Conservation (phyloP, 2,888 invertebrate species). For the Acleris emargana region DNA sequence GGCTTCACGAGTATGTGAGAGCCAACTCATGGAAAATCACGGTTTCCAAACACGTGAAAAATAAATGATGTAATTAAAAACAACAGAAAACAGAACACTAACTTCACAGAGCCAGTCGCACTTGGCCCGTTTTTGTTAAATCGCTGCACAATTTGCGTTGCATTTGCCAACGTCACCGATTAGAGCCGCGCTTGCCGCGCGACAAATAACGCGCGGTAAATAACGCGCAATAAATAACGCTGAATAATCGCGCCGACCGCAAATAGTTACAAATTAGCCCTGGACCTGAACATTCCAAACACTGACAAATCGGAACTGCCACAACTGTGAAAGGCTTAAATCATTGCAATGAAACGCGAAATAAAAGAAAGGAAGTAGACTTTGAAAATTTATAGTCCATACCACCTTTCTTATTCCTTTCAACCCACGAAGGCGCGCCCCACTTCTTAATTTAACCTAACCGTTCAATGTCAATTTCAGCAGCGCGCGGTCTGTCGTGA, state of each 20-base stretch:
- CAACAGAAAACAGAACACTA: neutral
- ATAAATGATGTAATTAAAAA: neutral
- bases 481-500: too few relatives aligned
- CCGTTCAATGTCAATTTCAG: too few relatives aligned
- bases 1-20: too few relatives aligned
- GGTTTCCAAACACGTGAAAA: neutral
- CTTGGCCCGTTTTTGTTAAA: neutral
- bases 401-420: too few relatives aligned
- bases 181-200: neutral
- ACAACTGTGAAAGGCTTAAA: constrained; percentile 1
- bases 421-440: too few relatives aligned
- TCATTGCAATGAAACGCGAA: neutral
- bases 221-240: neutral
- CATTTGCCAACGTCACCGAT: constrained; percentile 12
- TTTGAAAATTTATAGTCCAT: too few relatives aligned
- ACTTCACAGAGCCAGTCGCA: neutral
- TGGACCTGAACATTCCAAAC: neutral
- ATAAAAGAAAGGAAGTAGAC: neutral
- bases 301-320: constrained; percentile 8
- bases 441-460: too few relatives aligned
- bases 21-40: too few relatives aligned
- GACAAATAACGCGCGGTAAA: constrained; percentile 1
- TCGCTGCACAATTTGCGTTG: neutral
- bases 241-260: neutral
- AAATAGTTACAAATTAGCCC: neutral